Evolutionary conservation across 2,888 invertebrate species (phyloP).

Genomic region (Temnothorax ravouxi): DNA sequence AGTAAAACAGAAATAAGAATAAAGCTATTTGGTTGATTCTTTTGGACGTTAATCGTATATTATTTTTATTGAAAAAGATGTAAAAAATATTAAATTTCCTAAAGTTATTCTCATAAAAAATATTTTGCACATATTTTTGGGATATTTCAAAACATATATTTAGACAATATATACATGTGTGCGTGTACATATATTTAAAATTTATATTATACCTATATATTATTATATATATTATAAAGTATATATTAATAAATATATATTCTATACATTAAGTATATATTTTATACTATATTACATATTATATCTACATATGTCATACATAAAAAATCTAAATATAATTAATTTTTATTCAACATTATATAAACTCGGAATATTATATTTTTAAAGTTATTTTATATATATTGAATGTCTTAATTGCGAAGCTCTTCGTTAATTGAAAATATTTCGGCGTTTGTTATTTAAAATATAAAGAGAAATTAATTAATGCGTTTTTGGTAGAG

Average conservation of each 20-base stretch:
- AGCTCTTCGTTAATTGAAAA: neutral
- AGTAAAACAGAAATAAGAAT: neutral
- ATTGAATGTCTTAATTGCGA: conserved; percentile 8
- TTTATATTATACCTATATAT: neutral
- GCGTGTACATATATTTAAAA: neutral
- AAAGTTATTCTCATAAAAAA: conserved; percentile 16
- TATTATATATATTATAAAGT: neutral
- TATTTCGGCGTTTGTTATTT: neutral
- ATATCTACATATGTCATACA: neutral
- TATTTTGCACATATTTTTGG: conserved; percentile 5
- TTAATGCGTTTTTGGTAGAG: neutral
- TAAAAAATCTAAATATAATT: conserved; percentile 8
- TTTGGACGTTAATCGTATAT: conserved; percentile 6
- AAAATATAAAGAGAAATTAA: neutral
- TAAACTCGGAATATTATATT: neutral
- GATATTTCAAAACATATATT: conserved; percentile 14
- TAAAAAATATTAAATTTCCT: neutral
- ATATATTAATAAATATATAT: neutral
- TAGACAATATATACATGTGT: neutral
- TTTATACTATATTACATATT: neutral
- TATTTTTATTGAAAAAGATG: conserved; percentile 1
- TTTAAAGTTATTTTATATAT: neutral
- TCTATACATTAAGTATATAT: neutral
- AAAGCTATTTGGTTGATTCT: neutral
- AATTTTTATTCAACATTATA: conserved; percentile 23